Base-by-base conservation (phyloP, 2,888 invertebrate genomes). In the Brachyptera putata region DNA sequence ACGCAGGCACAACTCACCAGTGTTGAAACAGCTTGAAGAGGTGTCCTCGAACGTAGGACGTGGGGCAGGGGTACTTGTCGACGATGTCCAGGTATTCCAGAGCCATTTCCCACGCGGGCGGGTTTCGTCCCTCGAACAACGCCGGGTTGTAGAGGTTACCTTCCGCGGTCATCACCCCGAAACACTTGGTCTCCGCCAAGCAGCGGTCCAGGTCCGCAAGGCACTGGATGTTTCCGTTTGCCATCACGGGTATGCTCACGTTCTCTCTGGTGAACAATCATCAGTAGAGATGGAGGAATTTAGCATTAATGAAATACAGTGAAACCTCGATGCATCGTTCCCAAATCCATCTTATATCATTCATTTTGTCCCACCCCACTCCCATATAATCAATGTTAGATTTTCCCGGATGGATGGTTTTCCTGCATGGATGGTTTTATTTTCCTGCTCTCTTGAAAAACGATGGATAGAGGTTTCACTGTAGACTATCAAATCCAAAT, bases 111-210 rank as follows among this genome's bases (percentile, higher is more conserved):
- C 95, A 97, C 24, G 87, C 82, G 1, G 91, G 84, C n/a, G 91
- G 90, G 71, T 85, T 82, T 34, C 76, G 70, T 67, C 89, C 86
- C 69, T 84, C 80, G 76, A 96, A 99, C 63, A 99, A 75, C 9
- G 87, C 89, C n/a, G 99, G 98, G 77, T 99, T 98, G 72, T 95
- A 92, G n/a, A 99, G 82, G 75, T 92, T 94, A 1, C 98, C 98
- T 78, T 98, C 98, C 64, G 91, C 89, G 69, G 88, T 85, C 95
- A 94, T 94, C 0, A 94, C 89, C 39, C 90, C 93, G 71, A 87
- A 80, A 2, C 87, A 95, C 25, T 88, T 88, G 0, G 97, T 98
- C 69, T 84, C 87, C 59, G 83, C 77, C 56, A 98, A 75, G 73
- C 98, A 99, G 64, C 86, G 80, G 60, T 87, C 77, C 1, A 93